Percentiles rank a stretch among this genome's conserved stretches.
Conservation (phyloP, 2,888 invertebrate species). For the Protonemura montana region DNA sequence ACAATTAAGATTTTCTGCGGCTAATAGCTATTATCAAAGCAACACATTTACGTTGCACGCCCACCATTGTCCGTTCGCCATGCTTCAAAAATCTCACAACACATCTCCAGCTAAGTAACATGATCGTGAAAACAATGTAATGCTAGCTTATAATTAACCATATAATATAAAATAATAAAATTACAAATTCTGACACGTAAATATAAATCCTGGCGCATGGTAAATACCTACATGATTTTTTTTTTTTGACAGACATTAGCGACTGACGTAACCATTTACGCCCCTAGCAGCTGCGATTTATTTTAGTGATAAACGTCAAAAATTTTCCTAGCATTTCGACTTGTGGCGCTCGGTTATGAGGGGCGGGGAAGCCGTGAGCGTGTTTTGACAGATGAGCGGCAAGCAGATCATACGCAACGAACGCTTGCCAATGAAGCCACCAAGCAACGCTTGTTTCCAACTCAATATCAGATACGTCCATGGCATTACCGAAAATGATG, state of each 20-base stretch:
- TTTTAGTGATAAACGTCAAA: background rate
- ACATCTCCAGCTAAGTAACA: background rate
- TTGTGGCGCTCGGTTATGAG: background rate
- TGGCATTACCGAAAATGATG: no score
- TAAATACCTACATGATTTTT: background rate
- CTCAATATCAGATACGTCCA: no score
- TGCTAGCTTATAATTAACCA: background rate
- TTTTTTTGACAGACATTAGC: background rate
- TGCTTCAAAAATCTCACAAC: background rate
- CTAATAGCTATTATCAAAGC: background rate
- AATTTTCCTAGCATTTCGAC: background rate
- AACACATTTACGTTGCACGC: background rate
- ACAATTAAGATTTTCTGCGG: background rate
- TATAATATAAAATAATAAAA: slow-evolving; percentile 12
- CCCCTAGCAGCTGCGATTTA: background rate
- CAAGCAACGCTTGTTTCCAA: no score
- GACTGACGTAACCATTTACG: background rate
- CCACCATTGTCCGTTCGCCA: background rate
- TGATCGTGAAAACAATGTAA: slow-evolving; percentile 3
- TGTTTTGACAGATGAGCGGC: background rate
- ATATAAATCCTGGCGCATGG: background rate
- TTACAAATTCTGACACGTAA: slow-evolving; percentile 12
- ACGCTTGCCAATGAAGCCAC: no score
- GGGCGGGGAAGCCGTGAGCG: background rate
- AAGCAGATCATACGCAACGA: no score